Evolutionary conservation across 2,797 vertebrate species (phyloP).

Genomic region (Chlorospingus flavigularis): DNA sequence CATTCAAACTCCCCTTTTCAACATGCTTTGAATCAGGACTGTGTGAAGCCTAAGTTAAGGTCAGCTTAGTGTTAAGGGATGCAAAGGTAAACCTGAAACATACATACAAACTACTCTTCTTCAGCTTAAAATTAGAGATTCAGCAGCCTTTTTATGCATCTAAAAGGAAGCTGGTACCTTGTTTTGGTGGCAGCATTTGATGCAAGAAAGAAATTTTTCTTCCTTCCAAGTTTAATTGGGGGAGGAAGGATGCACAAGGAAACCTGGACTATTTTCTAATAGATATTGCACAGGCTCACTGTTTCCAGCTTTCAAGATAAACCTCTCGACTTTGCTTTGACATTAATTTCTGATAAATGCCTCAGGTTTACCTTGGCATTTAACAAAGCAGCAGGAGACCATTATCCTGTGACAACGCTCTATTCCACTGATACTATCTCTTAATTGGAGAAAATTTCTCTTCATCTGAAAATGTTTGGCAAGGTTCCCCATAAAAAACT

Average conservation of each 20-base stretch:
- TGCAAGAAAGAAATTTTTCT: background rate
- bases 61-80: background rate
- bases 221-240: background rate
- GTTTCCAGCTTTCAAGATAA: slow-evolving; percentile 54
- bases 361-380: slow-evolving; percentile 73
- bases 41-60: background rate
- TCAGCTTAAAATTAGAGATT: background rate
- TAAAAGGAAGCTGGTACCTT: background rate
- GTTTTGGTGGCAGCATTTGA: background rate
- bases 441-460: slow-evolving; percentile 74
- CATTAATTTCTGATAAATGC: slow-evolving; percentile 74
- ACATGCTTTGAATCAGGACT: background rate
- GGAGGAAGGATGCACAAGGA: background rate
- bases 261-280: background rate
- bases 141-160: background rate
- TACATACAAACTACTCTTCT: background rate
- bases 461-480: slow-evolving; percentile 71
- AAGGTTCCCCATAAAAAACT: slow-evolving; percentile 52
- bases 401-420: slow-evolving; percentile 66
- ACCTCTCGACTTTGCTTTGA: slow-evolving; percentile 71
- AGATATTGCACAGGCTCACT: background rate
- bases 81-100: background rate
- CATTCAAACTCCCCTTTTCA: background rate
- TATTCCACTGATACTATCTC: slow-evolving; percentile 71
- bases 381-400: slow-evolving; percentile 72